A percentile compares a stretch with the other conserved stretches of the same genome.
These are phyloP conservation scores for Brachionus manjavacas DNA, from an alignment of 1,140 invertebrate species.

Conservation along the genomic window DNA sequence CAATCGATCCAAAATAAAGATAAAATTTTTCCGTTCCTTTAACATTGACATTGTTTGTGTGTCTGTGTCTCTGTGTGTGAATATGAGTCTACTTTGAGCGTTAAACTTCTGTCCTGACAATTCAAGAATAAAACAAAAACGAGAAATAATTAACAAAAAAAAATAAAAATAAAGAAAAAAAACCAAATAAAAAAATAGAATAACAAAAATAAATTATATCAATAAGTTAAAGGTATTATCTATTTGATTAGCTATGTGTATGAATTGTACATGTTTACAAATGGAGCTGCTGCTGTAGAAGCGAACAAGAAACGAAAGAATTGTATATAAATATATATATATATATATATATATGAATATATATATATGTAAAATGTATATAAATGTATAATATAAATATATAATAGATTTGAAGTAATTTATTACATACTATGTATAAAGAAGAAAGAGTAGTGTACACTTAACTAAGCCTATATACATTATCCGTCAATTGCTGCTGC, in stretches of 20 bases:
- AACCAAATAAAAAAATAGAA: not conserved
- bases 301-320: not conserved
- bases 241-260: not conserved
- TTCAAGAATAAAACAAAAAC: constrained; percentile 24
- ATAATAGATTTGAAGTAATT: not conserved
- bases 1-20: not conserved
- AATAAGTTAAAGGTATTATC: constrained; percentile 27
- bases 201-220: not conserved
- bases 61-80: not conserved
- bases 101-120: not conserved
- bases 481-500: constrained; percentile 14
- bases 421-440: constrained; percentile 12
- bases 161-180: not conserved
- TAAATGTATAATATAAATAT: not conserved
- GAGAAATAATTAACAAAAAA: constrained; percentile 21
- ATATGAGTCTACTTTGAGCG: not conserved
- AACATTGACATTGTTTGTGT: not conserved
- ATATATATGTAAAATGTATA: too few species aligned
- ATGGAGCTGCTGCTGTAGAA: not conserved
- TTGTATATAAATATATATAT: not conserved
- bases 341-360: not conserved
- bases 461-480: constrained; percentile 24
- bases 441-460: not conserved
- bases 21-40: not conserved
- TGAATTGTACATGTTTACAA: constrained; percentile 16